Evolutionary conservation across 2,888 invertebrate genomes (phyloP).

Genomic region (Micoletzkya japonica): DNA sequence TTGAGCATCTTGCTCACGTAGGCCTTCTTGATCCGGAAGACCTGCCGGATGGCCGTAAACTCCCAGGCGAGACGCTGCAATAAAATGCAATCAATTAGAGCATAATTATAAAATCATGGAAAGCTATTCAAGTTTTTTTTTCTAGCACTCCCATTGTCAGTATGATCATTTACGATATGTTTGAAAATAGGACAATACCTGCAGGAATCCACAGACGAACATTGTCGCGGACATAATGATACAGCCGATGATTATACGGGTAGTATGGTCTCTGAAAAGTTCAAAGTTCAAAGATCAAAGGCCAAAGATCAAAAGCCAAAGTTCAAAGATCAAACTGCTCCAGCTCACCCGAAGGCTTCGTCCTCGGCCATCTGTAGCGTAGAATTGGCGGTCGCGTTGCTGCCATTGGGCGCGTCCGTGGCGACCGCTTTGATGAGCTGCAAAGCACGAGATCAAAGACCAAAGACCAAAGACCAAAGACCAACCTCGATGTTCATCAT

Average conservation of each 20-base stretch:
- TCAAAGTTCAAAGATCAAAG: not conserved
- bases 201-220: conserved; percentile 25
- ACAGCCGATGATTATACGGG: conserved; percentile 3
- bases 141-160: too few relatives aligned
- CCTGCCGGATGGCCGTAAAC: conserved; percentile 56
- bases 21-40: conserved; percentile 55
- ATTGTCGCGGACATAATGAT: conserved; percentile 15
- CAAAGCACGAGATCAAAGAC: not conserved
- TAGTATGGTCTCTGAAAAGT: conserved; percentile 15
- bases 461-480: too few relatives aligned
- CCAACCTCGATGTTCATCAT: conserved; percentile 14
- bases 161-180: too few relatives aligned
- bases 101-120: too few relatives aligned
- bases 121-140: too few relatives aligned
- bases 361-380: not conserved
- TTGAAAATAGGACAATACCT: too few relatives aligned
- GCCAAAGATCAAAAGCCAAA: too few relatives aligned
- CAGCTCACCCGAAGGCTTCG: too few relatives aligned
- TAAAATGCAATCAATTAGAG: not conserved
- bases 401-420: not conserved
- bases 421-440: not conserved
- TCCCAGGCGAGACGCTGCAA: conserved; percentile 58
- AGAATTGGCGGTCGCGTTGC: not conserved
- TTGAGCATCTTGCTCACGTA: conserved; percentile 58
- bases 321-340: too few relatives aligned